Conservation (phyloP, 2,888 invertebrate species). For the Caenorhabditis uteleia region DNA sequence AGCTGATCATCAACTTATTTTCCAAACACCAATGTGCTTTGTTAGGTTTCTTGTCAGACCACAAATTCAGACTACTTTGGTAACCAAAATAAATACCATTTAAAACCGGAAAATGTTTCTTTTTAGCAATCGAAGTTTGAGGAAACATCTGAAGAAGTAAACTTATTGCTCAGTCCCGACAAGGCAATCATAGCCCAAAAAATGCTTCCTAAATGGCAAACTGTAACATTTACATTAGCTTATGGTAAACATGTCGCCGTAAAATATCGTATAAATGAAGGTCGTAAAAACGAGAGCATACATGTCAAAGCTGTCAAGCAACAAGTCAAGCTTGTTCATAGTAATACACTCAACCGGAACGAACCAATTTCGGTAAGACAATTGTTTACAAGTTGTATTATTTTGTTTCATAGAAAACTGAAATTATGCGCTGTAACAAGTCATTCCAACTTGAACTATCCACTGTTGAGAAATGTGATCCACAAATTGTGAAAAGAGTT, state of each 20-base stretch:
- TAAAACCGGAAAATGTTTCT: background rate
- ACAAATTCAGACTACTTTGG: constrained; percentile 10
- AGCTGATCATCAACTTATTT: constrained; percentile 18
- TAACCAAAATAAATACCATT: constrained; percentile 1
- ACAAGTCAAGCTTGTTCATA: constrained; percentile 10
- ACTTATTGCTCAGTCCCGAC: constrained; percentile 19
- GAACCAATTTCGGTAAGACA: constrained; percentile 12
- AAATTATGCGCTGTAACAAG: too few relatives aligned
- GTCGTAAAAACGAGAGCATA: constrained; percentile 12
- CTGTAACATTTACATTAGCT: constrained; percentile 35
- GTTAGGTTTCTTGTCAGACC: constrained; percentile 24
- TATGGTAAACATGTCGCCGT: constrained; percentile 35
- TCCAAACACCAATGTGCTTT: constrained; percentile 12
- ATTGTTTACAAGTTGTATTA: background rate
- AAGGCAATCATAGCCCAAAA: constrained; percentile 12
- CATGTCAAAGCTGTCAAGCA: constrained; percentile 15
- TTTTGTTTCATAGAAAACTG: background rate
- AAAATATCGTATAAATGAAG: constrained; percentile 30
- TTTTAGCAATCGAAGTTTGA: constrained; percentile 25
- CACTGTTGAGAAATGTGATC: constrained; percentile 34
- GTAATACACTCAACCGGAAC: constrained; percentile 20
- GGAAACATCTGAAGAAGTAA: constrained; percentile 16
- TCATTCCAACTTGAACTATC: constrained; percentile 27
- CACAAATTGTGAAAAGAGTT: constrained; percentile 29
- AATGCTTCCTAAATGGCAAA: constrained; percentile 34